A percentile compares a stretch with the other conserved stretches of the same genome.
These are phyloP conservation scores for Falco columbarius DNA, from an alignment of 2,797 vertebrate genomes.

Conservation along the genomic window DNA sequence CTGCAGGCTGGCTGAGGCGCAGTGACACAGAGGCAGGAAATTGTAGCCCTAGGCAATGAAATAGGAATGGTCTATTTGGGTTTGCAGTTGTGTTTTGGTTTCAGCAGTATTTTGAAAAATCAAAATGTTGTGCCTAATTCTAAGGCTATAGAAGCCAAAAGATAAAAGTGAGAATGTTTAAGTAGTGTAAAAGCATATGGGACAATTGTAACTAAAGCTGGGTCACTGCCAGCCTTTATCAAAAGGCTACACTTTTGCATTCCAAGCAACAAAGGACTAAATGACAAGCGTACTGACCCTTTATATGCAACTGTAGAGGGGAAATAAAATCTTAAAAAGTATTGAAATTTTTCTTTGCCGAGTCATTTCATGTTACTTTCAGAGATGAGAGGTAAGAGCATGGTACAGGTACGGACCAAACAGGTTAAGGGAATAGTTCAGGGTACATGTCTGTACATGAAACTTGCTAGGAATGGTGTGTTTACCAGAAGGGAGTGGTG, in stretches of 20 bases:
- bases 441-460: rapidly evolving
- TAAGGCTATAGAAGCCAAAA: constrained; percentile 1
- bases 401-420: background rate
- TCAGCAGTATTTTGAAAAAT: constrained; percentile 8
- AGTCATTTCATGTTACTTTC: background rate
- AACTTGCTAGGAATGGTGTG: background rate
- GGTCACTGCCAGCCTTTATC: background rate
- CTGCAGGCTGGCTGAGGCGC: rapidly evolving
- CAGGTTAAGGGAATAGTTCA: background rate
- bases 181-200: too few relatives aligned
- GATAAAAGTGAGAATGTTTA: background rate
- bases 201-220: background rate
- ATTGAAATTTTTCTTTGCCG: background rate
- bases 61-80: background rate
- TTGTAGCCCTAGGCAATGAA: background rate
- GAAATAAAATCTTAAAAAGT: background rate
- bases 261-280: background rate
- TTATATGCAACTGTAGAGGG: background rate
- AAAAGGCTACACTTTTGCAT: background rate
- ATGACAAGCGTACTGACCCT: background rate
- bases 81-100: constrained; percentile 6
- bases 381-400: background rate
- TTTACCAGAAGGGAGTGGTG: background rate
- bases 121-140: background rate
- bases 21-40: background rate